These are phyloP conservation scores for Prunella himalayana DNA, from an alignment of 2,113 vertebrate species.

Conservation along the genomic window DNA sequence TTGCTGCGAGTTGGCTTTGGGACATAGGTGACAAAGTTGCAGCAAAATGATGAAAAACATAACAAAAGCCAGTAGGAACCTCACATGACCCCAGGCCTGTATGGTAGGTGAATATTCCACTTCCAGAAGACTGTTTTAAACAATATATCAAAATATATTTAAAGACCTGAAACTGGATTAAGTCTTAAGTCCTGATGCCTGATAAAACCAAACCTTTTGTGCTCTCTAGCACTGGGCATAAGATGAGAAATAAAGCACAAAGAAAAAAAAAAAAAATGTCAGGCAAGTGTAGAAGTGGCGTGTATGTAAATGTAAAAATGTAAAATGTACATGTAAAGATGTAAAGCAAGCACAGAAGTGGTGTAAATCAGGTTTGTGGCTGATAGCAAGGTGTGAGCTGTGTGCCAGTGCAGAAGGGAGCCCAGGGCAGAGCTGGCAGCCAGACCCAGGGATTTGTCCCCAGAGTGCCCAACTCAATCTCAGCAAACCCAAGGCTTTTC, in stretches of 20 bases:
- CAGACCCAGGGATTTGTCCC: not conserved
- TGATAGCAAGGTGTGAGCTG: not conserved
- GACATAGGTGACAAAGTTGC: not conserved
- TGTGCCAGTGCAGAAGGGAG: not conserved
- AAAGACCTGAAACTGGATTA: not conserved
- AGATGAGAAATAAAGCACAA: not conserved
- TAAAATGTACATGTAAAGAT: too few species aligned
- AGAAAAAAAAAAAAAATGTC: not conserved
- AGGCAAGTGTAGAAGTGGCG: too few species aligned
- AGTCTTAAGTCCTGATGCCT: not conserved
- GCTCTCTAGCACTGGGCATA: not conserved
- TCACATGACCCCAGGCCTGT: not conserved
- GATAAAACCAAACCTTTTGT: not conserved
- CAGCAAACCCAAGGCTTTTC: not conserved
- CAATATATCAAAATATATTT: not conserved
- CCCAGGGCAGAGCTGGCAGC: not conserved
- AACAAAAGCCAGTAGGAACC: not conserved
- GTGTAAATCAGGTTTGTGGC: not conserved
- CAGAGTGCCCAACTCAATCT: not conserved
- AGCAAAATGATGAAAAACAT: not conserved
- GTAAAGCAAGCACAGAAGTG: rapidly evolving
- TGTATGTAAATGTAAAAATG: too few species aligned
- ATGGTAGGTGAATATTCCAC: not conserved
- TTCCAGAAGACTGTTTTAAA: not conserved
- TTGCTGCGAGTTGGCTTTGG: not conserved